A percentile compares a stretch with the other conserved stretches of the same genome.
These are phyloP conservation scores for Drosophila rellima DNA, from an alignment of 2,888 invertebrate genomes.

Conservation along the genomic window DNA sequence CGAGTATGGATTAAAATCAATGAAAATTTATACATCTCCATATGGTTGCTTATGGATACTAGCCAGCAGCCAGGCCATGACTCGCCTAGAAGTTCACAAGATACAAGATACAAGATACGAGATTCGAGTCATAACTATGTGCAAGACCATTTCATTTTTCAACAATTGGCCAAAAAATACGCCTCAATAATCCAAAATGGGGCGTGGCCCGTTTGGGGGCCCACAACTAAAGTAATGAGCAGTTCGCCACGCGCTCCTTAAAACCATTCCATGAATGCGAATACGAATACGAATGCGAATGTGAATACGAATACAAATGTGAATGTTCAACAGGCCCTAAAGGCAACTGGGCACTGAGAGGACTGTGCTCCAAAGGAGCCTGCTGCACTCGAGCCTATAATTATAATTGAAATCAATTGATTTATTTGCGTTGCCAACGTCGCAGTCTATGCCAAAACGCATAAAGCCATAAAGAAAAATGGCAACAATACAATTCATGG, in stretches of 20 bases:
- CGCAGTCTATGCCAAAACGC: conserved; percentile 74
- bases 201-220: conserved; percentile 56
- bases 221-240: conserved; percentile 76
- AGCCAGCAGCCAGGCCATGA: conserved; percentile 63
- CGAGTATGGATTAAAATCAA: conserved; percentile 77
- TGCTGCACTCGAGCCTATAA: conserved; percentile 76
- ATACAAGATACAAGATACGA: conserved; percentile 33
- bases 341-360: conserved; percentile 31
- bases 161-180: conserved; percentile 78
- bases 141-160: conserved; percentile 80
- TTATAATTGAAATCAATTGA: conserved; percentile 86
- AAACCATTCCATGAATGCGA: conserved; percentile 40
- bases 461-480: conserved; percentile 75
- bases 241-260: conserved; percentile 77
- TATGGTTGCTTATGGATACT: conserved; percentile 42
- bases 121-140: conserved; percentile 70
- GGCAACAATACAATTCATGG: conserved; percentile 78
- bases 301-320: conserved; percentile 7
- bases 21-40: conserved; percentile 53
- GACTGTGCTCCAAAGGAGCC: conserved; percentile 30
- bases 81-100: conserved; percentile 21
- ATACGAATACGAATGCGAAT: conserved; percentile 16
- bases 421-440: conserved; percentile 80
- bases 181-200: conserved; percentile 65
- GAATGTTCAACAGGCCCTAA: conserved; percentile 35